Conservation (phyloP, 2,888 invertebrate genomes). For the Anaspis maculata region DNA sequence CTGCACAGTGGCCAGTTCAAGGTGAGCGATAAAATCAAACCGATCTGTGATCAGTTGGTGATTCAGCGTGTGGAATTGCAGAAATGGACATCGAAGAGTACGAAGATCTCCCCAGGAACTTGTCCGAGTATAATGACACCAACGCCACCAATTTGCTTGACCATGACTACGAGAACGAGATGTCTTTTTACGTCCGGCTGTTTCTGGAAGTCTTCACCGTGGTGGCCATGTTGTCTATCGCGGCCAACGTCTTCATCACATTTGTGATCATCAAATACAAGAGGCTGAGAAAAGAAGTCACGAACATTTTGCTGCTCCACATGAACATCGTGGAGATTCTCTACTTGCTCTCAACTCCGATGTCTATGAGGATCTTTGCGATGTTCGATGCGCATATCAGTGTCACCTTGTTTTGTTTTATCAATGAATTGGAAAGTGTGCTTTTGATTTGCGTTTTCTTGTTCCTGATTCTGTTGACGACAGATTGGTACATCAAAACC, state of each 20-base stretch:
- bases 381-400: background rate
- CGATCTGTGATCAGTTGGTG: no score
- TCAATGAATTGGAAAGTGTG: constrained; percentile 3
- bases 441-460: constrained; percentile 1
- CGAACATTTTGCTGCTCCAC: constrained; percentile 7
- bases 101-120: no score
- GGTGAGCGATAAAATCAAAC: no score
- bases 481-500: constrained; percentile 6
- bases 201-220: constrained; percentile 7
- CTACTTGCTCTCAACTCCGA: constrained; percentile 3
- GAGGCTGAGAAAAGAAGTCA: constrained; percentile 5
- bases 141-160: no score
- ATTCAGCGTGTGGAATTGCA: no score
- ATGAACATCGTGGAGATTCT: constrained; percentile 8
- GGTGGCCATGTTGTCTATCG: constrained; percentile 3
- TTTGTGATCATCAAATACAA: constrained; percentile 10
- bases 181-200: no score
- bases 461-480: constrained; percentile 4
- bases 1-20: no score
- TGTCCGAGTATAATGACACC: no score
- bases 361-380: constrained; percentile 1
- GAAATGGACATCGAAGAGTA: no score
- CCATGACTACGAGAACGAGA: no score
- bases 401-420: constrained; percentile 2
- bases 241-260: constrained; percentile 4